Conservation (phyloP, 2,888 invertebrate genomes). For the Caenorhabditis sp. region DNA sequence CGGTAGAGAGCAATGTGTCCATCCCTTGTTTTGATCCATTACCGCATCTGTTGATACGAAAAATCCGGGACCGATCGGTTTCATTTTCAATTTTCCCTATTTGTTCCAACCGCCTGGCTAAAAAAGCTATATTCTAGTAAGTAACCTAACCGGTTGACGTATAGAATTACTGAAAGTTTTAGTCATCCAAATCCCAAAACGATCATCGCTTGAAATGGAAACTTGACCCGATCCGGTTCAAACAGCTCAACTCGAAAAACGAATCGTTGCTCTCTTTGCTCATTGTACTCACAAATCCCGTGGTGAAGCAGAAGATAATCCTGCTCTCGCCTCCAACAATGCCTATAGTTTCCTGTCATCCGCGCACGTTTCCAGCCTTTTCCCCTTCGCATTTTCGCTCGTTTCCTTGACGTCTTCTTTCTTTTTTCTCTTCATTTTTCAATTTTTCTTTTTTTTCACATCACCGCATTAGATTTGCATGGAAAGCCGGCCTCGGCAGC, state of each 20-base stretch:
- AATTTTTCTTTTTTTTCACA: constrained; percentile 31
- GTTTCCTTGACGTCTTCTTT: not conserved
- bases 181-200: too few relatives aligned
- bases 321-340: not conserved
- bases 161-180: not conserved
- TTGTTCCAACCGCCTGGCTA: too few relatives aligned
- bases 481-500: constrained; percentile 12
- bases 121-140: too few relatives aligned
- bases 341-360: too few relatives aligned
- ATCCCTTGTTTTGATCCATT: too few relatives aligned
- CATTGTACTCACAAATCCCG: constrained; percentile 3
- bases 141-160: not conserved
- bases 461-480: constrained; percentile 53
- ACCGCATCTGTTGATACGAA: too few relatives aligned
- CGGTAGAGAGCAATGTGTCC: too few relatives aligned
- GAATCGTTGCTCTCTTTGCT: not conserved
- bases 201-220: constrained; percentile 32
- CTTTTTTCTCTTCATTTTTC: constrained; percentile 31
- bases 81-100: too few relatives aligned
- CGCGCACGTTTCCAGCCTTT: too few relatives aligned
- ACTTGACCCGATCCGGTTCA: constrained; percentile 26
- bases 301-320: constrained; percentile 16
- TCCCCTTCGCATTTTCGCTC: not conserved
- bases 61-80: too few relatives aligned
- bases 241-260: constrained; percentile 16